Conservation (phyloP, 2,797 vertebrate species). For the Amphiprion clarkii region DNA sequence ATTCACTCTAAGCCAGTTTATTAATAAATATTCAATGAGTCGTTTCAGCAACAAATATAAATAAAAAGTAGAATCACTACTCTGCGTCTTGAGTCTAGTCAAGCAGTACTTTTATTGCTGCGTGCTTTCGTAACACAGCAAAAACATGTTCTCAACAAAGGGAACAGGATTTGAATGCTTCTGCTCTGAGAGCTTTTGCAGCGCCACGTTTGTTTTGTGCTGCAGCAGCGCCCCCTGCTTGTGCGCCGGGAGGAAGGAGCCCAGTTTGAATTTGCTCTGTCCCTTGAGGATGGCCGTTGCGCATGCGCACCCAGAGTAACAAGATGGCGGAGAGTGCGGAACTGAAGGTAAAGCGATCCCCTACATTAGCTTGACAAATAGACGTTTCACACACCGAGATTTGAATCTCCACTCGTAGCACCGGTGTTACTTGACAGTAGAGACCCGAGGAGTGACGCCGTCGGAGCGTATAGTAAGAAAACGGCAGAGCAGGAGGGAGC, state of each 20-base stretch:
- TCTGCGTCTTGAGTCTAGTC: not conserved
- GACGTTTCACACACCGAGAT: conserved; percentile 37
- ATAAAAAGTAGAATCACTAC: not conserved
- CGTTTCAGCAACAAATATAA: not conserved
- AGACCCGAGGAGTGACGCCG: not conserved
- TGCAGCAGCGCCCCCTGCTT: conserved; percentile 55
- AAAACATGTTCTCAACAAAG: not conserved
- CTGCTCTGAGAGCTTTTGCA: not conserved
- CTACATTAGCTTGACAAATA: conserved; percentile 82
- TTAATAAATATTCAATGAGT: not conserved
- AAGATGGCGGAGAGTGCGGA: conserved; percentile 99
- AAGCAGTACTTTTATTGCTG: not conserved
- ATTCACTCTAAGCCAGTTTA: not conserved
- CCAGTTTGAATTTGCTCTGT: conserved; percentile 32
- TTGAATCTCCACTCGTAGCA: conserved; percentile 35
- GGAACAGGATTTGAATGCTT: not conserved
- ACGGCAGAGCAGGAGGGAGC: conserved; percentile 10
- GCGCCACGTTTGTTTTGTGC: not conserved
- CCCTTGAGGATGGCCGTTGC: conserved; percentile 70
- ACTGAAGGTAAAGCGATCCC: conserved; percentile 98
- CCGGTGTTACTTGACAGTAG: conserved; percentile 24
- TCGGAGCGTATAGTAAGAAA: conserved; percentile 28
- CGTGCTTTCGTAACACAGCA: not conserved
- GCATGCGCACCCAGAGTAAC: conserved; percentile 88
- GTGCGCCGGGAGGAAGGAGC: conserved; percentile 1